Evolutionary conservation across 2,113 vertebrate species (phyloP), one percentile per base, ranked within the genome.

Genomic region (Sebastes fasciatus): DNA sequence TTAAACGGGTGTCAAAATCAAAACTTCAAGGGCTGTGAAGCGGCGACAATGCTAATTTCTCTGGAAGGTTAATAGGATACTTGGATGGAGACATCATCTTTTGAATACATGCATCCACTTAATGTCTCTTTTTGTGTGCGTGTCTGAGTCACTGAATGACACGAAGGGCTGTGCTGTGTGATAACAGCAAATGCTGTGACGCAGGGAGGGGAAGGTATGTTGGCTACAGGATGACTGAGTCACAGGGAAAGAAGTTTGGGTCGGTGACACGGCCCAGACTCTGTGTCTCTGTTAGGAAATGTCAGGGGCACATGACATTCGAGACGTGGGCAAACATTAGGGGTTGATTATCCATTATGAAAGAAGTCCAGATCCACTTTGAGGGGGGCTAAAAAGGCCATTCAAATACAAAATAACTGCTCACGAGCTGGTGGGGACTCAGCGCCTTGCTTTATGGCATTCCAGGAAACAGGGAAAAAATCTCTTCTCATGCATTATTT

Each of bases 11-110:
- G 65, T 83, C 42, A 69, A 79, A 83, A 71, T 82, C 34, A 6
- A 40, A 80, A 57, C 58, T 65, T 51, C 26, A 51, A 54, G 14
- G 46, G n/a, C 43, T 66, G 80, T 57, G 23, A 67, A 74, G 70
- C 4, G 13, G 61, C 1, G 9, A 75, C 74, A 65, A 79, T 63
- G 74, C 64, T 66, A 84, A 87, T 92, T 89, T 70, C 48, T 79
- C 12, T 5, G 26, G 74, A 78, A 80, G 80, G 84, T 85, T 86
- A 90, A 65, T 12, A 26, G 63, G 45, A 66, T 14, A 14, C 0
- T 54, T 54, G 60, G 43, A 21, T 7, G 12, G 26, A 54, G 12
- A 43, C 11, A 19, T 51, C 71, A 58, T 69, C 63, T 6, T 84
- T 68, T 42, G 13, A 77, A 86, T 55, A 21, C 58, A 45, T 60